Evolutionary conservation across 2,888 invertebrate species (phyloP).

Genomic region (Euphydryas editha): DNA sequence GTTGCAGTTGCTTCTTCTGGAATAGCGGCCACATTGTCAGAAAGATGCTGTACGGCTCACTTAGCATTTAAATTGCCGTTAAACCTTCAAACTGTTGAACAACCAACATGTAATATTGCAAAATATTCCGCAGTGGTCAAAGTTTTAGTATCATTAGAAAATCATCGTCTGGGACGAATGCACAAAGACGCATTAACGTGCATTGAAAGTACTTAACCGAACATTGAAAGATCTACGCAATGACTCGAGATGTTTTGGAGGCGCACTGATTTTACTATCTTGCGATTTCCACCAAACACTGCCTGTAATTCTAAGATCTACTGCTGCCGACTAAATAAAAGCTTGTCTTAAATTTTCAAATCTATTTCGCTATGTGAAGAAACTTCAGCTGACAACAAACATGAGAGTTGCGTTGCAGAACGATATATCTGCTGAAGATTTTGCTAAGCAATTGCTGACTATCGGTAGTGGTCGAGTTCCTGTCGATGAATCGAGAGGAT

Average conservation of each 20-base stretch:
- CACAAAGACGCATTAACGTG: slow-evolving; percentile 42
- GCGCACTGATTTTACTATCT: too few species aligned
- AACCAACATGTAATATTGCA: slow-evolving; percentile 32
- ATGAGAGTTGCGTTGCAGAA: slow-evolving; percentile 42
- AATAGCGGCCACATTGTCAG: slow-evolving; percentile 38
- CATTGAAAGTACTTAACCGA: slow-evolving; percentile 38
- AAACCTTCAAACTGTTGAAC: slow-evolving; percentile 41
- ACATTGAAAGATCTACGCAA: slow-evolving; percentile 41
- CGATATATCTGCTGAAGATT: slow-evolving; percentile 40
- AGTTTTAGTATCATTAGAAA: slow-evolving; percentile 34
- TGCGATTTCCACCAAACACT: too few species aligned
- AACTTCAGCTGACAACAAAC: slow-evolving; percentile 43
- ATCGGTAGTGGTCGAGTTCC: slow-evolving; percentile 45
- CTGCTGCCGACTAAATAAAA: slow-evolving; percentile 53
- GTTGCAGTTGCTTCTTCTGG: too few species aligned
- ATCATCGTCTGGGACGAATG: slow-evolving; percentile 42
- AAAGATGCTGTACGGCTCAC: slow-evolving; percentile 42
- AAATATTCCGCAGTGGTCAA: slow-evolving; percentile 38
- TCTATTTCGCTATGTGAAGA: slow-evolving; percentile 45
- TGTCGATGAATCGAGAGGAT: slow-evolving; percentile 41
- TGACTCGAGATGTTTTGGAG: slow-evolving; percentile 47
- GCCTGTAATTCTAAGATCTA: too few species aligned
- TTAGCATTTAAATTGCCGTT: slow-evolving; percentile 43
- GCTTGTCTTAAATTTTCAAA: slow-evolving; percentile 51
- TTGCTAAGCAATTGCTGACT: slow-evolving; percentile 42